A percentile compares a stretch with the other conserved stretches of the same genome.
These are phyloP conservation scores for Plotosus lineatus DNA, from an alignment of 2,113 vertebrate species.

Conservation along the genomic window DNA sequence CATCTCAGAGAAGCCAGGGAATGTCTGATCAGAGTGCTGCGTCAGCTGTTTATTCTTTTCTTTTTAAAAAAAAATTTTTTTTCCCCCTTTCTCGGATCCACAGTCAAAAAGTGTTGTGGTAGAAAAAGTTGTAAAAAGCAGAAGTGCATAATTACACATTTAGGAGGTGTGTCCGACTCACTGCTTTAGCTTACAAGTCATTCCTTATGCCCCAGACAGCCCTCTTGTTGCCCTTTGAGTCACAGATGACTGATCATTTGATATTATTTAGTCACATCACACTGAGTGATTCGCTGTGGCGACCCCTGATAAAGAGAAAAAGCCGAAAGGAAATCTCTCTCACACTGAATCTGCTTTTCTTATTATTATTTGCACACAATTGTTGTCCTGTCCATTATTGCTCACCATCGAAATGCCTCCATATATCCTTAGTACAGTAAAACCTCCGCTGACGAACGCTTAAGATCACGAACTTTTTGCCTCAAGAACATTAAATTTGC, in stretches of 20 bases:
- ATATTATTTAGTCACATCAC: neutral
- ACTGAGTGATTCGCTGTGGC: neutral
- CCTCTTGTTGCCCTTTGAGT: neutral
- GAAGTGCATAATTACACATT: neutral
- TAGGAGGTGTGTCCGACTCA: neutral
- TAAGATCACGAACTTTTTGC: no score
- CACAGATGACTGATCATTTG: neutral
- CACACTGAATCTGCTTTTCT: neutral
- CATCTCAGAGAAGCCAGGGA: neutral
- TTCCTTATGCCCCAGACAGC: neutral
- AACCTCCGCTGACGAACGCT: no score
- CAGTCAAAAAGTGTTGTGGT: neutral
- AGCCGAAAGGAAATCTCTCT: no score
- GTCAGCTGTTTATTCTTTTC: neutral
- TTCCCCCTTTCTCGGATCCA: no score
- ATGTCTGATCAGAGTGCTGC: constrained; percentile 7
- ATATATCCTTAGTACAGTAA: constrained; percentile 10
- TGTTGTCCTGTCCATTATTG: neutral
- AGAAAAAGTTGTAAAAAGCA: neutral
- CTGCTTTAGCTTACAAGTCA: neutral
- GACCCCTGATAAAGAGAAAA: no score
- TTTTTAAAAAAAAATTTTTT: no score
- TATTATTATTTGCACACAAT: constrained; percentile 1
- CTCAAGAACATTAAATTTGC: no score
- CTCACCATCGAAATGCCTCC: neutral